phyloP scores from a whole-genome alignment of 2,797 vertebrate species.

The Halcyon badia region DNA sequence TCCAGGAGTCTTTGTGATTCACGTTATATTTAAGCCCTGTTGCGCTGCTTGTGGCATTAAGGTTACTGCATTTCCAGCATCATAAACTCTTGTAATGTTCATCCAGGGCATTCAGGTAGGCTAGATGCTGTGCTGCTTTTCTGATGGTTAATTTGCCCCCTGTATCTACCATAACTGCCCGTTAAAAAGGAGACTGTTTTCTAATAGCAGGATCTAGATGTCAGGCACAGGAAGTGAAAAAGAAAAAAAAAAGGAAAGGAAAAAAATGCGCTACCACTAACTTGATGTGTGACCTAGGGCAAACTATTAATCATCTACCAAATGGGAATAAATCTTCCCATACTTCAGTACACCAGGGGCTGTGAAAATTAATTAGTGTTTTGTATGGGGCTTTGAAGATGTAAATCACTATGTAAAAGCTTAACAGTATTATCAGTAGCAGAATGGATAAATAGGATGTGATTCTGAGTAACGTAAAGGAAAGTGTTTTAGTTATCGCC shows the following conservation, averaged over 20 bases:
- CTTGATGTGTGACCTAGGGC: neutral
- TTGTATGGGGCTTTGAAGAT: constrained; percentile 60
- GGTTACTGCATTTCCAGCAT: neutral
- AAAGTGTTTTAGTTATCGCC: neutral
- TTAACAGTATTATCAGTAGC: constrained; percentile 30
- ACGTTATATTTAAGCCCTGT: neutral
- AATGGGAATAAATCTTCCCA: constrained; percentile 39
- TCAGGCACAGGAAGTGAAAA: neutral
- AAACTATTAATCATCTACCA: constrained; percentile 27
- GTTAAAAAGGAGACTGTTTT: neutral
- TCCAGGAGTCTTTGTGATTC: constrained; percentile 33
- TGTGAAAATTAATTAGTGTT: constrained; percentile 64
- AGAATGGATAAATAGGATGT: constrained; percentile 37
- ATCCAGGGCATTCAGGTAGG: neutral
- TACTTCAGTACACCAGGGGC: neutral
- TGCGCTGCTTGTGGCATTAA: neutral
- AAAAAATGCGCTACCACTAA: neutral
- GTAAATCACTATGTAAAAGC: constrained; percentile 33
- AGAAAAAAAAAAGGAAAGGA: neutral
- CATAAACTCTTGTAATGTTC: neutral
- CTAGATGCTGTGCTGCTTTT: neutral
- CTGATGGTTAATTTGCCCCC: neutral
- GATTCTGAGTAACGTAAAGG: constrained; percentile 21
- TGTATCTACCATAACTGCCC: neutral
- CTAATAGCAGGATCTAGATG: neutral